Evolutionary conservation across 23 tunicate genomes (phyloP).

Genomic region (Halocynthia aurantium): DNA sequence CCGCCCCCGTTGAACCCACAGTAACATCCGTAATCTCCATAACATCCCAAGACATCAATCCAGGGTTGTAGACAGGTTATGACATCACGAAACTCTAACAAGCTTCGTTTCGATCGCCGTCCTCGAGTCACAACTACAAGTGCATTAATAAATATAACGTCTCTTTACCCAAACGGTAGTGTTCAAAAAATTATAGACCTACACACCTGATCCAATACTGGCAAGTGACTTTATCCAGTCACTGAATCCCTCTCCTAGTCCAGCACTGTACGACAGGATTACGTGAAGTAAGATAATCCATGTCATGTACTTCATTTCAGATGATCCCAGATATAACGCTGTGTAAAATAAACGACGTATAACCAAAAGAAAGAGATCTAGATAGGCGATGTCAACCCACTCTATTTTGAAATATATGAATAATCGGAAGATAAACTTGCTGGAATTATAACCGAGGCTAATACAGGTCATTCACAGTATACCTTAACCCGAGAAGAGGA

Average conservation of each 20-base stretch:
- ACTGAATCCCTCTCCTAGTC: slow-evolving; percentile 13
- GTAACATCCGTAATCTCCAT: slow-evolving; percentile 90
- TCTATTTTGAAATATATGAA: too few relatives aligned
- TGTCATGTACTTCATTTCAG: slow-evolving; percentile 11
- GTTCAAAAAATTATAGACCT: background rate
- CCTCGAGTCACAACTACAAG: too few relatives aligned
- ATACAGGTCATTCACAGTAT: too few relatives aligned
- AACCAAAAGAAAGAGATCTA: too few relatives aligned
- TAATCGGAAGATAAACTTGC: too few relatives aligned
- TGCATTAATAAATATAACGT: too few relatives aligned
- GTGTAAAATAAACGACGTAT: too few relatives aligned
- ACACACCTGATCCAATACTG: slow-evolving; percentile 8
- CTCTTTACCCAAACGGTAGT: background rate
- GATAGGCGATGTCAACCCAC: too few relatives aligned
- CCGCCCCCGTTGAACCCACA: slow-evolving; percentile 78
- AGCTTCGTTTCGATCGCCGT: slow-evolving; percentile 64
- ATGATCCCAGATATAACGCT: too few relatives aligned
- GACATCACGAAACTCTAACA: slow-evolving; percentile 51
- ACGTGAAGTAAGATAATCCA: slow-evolving; percentile 12
- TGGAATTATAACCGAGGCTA: too few relatives aligned
- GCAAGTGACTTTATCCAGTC: background rate
- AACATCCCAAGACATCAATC: slow-evolving; percentile 41
- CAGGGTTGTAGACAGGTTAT: slow-evolving; percentile 85
- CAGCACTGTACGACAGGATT: slow-evolving; percentile 8
- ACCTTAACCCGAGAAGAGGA: too few relatives aligned